Percentiles rank a stretch among this genome's conserved stretches.
These are phyloP conservation scores for Anthopleura xanthogrammica DNA, from an alignment of 92 coral and sea anemone species.

Conservation along the genomic window DNA sequence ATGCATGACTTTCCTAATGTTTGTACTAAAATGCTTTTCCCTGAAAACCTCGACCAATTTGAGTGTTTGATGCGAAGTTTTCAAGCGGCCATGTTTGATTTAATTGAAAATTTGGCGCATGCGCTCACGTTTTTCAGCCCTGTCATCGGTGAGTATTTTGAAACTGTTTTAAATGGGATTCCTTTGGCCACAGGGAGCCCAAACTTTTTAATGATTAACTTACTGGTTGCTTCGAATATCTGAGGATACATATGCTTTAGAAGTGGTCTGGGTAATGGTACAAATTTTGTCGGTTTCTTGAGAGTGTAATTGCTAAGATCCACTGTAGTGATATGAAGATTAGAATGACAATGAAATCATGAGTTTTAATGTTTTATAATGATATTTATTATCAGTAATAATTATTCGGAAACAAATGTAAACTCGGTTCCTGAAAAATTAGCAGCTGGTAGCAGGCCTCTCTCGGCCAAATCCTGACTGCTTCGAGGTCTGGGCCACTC, in stretches of 20 bases:
- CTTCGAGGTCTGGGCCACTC: no score
- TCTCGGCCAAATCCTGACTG: no score
- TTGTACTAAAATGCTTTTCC: no score
- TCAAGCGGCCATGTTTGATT: no score
- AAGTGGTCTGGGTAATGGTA: not conserved
- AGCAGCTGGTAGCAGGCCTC: no score
- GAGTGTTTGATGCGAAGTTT: no score
- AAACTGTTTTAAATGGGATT: not conserved
- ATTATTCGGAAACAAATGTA: not conserved
- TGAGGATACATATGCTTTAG: constrained; percentile 1
- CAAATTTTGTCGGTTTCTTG: not conserved
- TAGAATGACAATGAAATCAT: not conserved
- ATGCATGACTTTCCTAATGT: no score
- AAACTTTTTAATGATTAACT: not conserved
- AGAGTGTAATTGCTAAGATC: not conserved
- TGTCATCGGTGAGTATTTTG: no score
- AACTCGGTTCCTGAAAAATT: no score
- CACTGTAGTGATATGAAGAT: not conserved
- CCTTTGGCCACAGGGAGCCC: not conserved
- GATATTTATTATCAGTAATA: not conserved
- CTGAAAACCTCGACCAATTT: no score
- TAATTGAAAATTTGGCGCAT: no score
- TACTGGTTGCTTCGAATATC: not conserved
- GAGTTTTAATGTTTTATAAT: not conserved
- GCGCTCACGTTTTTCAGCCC: no score